Conservation (phyloP, 2,888 invertebrate genomes). For the Callyntrura guangdongensis region DNA sequence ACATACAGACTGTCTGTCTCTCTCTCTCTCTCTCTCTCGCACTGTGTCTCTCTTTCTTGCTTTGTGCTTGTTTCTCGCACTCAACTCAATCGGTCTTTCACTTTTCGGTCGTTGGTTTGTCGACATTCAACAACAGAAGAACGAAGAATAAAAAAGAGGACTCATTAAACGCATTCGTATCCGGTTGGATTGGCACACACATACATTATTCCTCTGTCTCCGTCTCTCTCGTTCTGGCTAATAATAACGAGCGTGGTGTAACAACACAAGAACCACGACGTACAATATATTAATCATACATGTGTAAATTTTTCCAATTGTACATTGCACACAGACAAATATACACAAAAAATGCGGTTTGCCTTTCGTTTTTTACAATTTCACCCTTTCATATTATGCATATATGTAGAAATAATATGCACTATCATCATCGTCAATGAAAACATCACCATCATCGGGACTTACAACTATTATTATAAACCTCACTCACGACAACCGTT, state of each 20-base stretch:
- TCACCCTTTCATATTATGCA: conserved; percentile 47
- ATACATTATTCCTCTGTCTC: conserved; percentile 3
- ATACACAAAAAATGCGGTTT: conserved; percentile 64
- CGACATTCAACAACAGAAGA: conserved; percentile 48
- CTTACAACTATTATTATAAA: not conserved
- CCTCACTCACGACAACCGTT: conserved; percentile 21
- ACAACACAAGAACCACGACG: conserved; percentile 48
- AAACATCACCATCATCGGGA: not conserved
- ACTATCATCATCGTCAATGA: conserved; percentile 48
- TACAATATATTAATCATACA: conserved; percentile 32
- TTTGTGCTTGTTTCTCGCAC: conserved; percentile 10
- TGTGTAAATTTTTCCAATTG: conserved; percentile 53
- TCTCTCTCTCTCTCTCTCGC: not conserved
- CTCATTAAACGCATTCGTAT: conserved; percentile 81
- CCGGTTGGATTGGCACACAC: conserved; percentile 77
- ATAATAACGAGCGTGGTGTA: conserved; percentile 61
- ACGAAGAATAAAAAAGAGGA: conserved; percentile 72
- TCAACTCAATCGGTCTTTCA: conserved; percentile 52
- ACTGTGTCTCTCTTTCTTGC: not conserved
- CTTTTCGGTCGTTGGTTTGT: conserved; percentile 53
- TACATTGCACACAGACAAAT: not conserved
- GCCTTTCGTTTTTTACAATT: conserved; percentile 65
- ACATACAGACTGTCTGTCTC: conserved; percentile 64
- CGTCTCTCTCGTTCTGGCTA: conserved; percentile 42
- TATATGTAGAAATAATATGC: conserved; percentile 41